Base-by-base conservation (phyloP, 2,113 vertebrate genomes). In the Empidonax traillii region DNA sequence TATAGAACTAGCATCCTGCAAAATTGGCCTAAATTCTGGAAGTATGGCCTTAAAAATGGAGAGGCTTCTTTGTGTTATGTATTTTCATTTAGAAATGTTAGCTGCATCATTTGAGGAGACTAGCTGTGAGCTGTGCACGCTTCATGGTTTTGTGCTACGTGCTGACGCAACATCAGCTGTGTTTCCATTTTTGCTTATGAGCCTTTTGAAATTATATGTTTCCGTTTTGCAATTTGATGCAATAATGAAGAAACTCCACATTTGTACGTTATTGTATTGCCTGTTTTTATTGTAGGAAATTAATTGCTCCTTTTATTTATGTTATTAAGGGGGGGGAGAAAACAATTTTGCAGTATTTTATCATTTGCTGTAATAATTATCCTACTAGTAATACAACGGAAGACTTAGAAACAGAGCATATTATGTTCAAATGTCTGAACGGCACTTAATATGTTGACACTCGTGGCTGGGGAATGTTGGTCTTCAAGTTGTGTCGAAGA, bases 191-290 rank as follows among this genome's bases (percentile, higher is more conserved):
- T 98, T 98, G 97, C 97, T 98, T 98, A 96, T 96, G 97, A 98
- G 98, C 96, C 97, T 98, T 98, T 98, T 98, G 97, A 98, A 98
- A 98, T 98, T 98, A 98, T 97, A 98, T 98, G 98, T 98, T 98
- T 98, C 98, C 95, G 79, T 98, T 98, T 98, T 98, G 97, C 97
- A 98, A 98, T 98, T 98, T 98, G 98, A 98, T 98, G 97, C 98
- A 98, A 98, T 98, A 98, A 98, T 98, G 97, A 98, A 98, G 97
- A 97, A 98, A 98, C 98, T 98, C 98, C 95, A 97, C 97, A 98
- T 98, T 97, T 98, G 97, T 98, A 97, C 93, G 97, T 98, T 98
- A 98, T 98, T 98, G 98, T 98, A 98, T 98, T 98, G 98, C 98
- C 98, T 98, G 98, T 97, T 98, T 98, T 98, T 98, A 97, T 98